Evolutionary conservation across 1,140 invertebrate genomes (phyloP), one percentile per base, ranked within the genome.

Genomic region (Globodera ellingtonae): DNA sequence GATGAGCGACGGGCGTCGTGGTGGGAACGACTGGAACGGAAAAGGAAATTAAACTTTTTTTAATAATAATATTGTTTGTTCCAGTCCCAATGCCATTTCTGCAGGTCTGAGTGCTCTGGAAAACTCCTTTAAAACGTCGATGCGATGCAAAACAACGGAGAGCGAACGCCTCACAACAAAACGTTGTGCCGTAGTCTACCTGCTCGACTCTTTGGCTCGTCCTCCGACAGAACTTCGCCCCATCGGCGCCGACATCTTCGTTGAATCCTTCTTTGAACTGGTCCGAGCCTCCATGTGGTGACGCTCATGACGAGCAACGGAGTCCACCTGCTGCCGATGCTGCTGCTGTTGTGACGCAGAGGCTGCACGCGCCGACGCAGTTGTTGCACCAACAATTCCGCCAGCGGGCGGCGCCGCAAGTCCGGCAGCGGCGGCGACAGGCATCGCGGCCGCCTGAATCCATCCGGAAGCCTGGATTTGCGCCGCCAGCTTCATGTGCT

Each of bases 401-500:
- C 15, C 79, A 44, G 18, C 56, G 48, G 75, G 67, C 10, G 67
- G 0, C 47, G 50, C 48, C 7, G 18, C 7, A 15, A 8, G 7
- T 0, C 21, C n/a, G 21, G 62, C 79, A 5, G 24, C 50, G 24
- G 75, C 46, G 6, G 70, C 72, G 48, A 72, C 70, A 50, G 78
- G 67, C 5, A 81, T 24, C 21, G 81, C 79, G 13, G 81, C 79
- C 48, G 75, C 75, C n/a, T 77, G 75, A 15, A 62, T 6, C 56
- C 56, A 62, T 6, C 56, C 56, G 56, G 56, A 62, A 15, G 66
- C 82, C 15, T 78, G 79, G 47, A 82, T 59, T 48, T 82, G 81
- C 3, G 81, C 81, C 15, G 71, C 24, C 18, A 82, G 79, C 52
- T 74, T 79, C 6, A 79, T 44, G 73, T 84, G 82, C 47, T 85